These are phyloP conservation scores for Liolophura sinensis DNA, from an alignment of 1,140 invertebrate genomes.

Conservation along the genomic window DNA sequence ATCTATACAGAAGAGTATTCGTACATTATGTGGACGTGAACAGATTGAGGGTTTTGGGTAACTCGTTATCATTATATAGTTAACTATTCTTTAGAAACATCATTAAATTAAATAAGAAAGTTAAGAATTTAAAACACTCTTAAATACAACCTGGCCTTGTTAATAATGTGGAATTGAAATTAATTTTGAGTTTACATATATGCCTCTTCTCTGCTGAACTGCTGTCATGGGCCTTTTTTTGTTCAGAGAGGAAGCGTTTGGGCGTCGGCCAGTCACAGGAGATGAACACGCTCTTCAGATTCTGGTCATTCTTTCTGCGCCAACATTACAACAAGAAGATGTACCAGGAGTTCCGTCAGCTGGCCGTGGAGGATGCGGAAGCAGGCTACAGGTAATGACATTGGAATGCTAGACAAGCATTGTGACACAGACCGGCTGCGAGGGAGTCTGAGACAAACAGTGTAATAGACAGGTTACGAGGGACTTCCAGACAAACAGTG, in stretches of 20 bases:
- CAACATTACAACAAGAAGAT: slow-evolving; percentile 98
- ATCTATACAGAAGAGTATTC: no score
- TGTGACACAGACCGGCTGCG: no score
- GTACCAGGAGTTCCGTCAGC: slow-evolving; percentile 92
- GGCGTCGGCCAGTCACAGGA: slow-evolving; percentile 73
- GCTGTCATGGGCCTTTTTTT: slow-evolving; percentile 16
- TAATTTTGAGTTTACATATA: slow-evolving; percentile 33
- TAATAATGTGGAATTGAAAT: neutral
- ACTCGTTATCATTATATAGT: no score
- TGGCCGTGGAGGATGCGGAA: slow-evolving; percentile 90
- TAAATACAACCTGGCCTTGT: neutral
- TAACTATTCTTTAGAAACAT: no score
- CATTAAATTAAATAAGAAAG: no score
- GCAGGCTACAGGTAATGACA: slow-evolving; percentile 80
- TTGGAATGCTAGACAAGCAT: neutral
- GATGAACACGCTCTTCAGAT: slow-evolving; percentile 67
- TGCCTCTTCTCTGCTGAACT: no score
- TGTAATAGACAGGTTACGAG: no score
- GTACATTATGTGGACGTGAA: no score
- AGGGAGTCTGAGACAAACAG: no score
- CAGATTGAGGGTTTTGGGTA: no score
- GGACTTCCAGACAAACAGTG: no score
- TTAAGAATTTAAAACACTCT: no score
- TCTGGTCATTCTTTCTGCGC: slow-evolving; percentile 99
- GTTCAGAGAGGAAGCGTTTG: slow-evolving; percentile 75